Percentiles rank a stretch among this genome's conserved stretches.
phyloP scores from a whole-genome alignment of 2,797 vertebrate genomes.

The Crocidura indochinensis region DNA sequence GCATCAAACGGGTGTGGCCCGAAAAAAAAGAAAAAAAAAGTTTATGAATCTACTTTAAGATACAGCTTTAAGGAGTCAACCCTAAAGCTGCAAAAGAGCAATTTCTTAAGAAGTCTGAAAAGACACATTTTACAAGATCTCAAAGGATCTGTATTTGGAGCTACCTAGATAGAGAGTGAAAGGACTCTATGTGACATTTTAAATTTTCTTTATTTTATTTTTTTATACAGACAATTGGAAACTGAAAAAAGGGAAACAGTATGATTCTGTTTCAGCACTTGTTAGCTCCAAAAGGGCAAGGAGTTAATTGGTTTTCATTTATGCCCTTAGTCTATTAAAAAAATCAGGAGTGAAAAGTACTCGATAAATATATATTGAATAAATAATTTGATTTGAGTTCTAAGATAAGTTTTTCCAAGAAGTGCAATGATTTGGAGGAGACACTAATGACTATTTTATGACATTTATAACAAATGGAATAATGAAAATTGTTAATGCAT shows the following conservation, averaged over 20 bases:
- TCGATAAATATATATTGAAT: slow-evolving; percentile 69
- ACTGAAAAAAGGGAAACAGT: neutral
- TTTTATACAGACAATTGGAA: neutral
- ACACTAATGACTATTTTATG: neutral
- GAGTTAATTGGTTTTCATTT: neutral
- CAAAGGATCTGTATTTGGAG: slow-evolving; percentile 10
- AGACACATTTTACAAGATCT: neutral
- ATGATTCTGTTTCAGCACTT: neutral
- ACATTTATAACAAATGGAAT: neutral
- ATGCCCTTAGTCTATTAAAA: slow-evolving; percentile 12
- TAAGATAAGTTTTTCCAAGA: slow-evolving; percentile 64
- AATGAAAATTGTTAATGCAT: slow-evolving; percentile 68
- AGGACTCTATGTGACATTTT: neutral
- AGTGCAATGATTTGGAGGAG: slow-evolving; percentile 58
- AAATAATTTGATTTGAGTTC: slow-evolving; percentile 71
- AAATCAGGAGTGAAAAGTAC: slow-evolving; percentile 15
- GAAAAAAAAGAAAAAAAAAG: no score
- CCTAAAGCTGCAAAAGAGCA: neutral
- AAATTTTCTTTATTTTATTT: slow-evolving; percentile 44
- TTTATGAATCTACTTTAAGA: neutral
- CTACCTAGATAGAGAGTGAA: neutral
- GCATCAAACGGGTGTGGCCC: no score
- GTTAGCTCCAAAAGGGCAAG: slow-evolving; percentile 13
- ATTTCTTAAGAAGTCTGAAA: neutral
- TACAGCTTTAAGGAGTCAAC: neutral